phyloP scores from a whole-genome alignment of 2,888 invertebrate genomes.

The Beris morrisii region DNA sequence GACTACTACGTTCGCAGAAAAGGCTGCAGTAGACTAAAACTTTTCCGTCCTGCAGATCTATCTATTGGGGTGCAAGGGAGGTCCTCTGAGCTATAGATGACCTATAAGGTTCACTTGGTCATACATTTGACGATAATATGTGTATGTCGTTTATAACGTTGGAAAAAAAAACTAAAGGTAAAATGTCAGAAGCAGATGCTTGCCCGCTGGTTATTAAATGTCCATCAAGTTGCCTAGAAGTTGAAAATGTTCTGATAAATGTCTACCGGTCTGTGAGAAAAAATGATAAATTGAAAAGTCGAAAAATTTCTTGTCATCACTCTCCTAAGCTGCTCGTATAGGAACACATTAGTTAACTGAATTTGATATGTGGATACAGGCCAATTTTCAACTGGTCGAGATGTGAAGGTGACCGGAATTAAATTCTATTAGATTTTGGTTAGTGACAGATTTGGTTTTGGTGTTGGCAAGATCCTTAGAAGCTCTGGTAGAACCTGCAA shows the following conservation, averaged over 20 bases:
- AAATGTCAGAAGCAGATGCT: slow-evolving; percentile 20
- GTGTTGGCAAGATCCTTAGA: too few relatives aligned
- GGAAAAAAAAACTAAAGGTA: slow-evolving; percentile 7
- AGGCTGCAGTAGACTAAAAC: too few relatives aligned
- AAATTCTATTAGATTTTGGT: too few relatives aligned
- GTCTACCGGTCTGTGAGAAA: not conserved
- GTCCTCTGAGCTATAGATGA: too few relatives aligned
- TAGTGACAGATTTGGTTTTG: too few relatives aligned
- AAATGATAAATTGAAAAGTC: slow-evolving; percentile 23
- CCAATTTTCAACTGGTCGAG: slow-evolving; percentile 1
- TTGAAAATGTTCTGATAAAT: slow-evolving; percentile 11
- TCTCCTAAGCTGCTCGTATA: not conserved
- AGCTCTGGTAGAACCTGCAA: too few relatives aligned
- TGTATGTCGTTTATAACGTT: too few relatives aligned
- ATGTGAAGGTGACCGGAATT: not conserved
- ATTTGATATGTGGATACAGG: slow-evolving; percentile 5
- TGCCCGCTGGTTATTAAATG: slow-evolving; percentile 25
- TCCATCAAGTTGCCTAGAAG: slow-evolving; percentile 15
- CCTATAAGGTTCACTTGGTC: too few relatives aligned
- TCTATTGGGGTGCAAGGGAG: too few relatives aligned
- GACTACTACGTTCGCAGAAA: too few relatives aligned
- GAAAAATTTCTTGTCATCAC: slow-evolving; percentile 8
- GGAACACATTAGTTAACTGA: slow-evolving; percentile 21
- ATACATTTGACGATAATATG: too few relatives aligned
- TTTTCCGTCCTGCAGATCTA: too few relatives aligned